These are phyloP conservation scores for Cataglyphis altisquamis DNA, from an alignment of 2,888 invertebrate species.

Conservation along the genomic window DNA sequence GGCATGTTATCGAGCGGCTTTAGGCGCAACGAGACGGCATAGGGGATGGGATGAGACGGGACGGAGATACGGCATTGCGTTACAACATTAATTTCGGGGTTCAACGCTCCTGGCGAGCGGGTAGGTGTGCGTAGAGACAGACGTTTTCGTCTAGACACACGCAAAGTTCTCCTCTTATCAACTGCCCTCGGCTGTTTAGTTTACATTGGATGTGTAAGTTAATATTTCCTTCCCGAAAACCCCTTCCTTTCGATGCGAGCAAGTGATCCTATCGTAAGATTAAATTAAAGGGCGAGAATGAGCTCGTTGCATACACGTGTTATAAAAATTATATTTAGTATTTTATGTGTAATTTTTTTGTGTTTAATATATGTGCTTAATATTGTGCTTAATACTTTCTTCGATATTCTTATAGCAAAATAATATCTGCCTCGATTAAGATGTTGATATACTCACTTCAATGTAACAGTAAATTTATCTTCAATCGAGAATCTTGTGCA, in stretches of 20 bases:
- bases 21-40: constrained; percentile 54
- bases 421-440: not conserved
- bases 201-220: constrained; percentile 11
- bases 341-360: not conserved
- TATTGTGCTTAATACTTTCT: too few species aligned
- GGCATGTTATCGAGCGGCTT: constrained; percentile 66
- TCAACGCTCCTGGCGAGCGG: constrained; percentile 75
- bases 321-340: constrained; percentile 3
- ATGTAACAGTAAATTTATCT: not conserved
- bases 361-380: not conserved
- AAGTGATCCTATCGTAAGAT: not conserved
- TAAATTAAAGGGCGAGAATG: constrained; percentile 8
- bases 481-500: not conserved
- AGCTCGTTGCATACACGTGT: not conserved
- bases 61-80: constrained; percentile 69
- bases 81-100: constrained; percentile 79
- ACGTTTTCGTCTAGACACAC: constrained; percentile 70
- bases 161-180: constrained; percentile 68
- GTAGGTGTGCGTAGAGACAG: constrained; percentile 58
- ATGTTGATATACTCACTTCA: not conserved
- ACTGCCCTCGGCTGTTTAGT: constrained; percentile 33
- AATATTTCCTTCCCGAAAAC: constrained; percentile 39
- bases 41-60: constrained; percentile 56
- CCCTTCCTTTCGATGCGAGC: constrained; percentile 16
- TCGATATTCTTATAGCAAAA: too few species aligned